Evolutionary conservation across 2,113 vertebrate species (phyloP).

Genomic region (Atherinomorus stipes): DNA sequence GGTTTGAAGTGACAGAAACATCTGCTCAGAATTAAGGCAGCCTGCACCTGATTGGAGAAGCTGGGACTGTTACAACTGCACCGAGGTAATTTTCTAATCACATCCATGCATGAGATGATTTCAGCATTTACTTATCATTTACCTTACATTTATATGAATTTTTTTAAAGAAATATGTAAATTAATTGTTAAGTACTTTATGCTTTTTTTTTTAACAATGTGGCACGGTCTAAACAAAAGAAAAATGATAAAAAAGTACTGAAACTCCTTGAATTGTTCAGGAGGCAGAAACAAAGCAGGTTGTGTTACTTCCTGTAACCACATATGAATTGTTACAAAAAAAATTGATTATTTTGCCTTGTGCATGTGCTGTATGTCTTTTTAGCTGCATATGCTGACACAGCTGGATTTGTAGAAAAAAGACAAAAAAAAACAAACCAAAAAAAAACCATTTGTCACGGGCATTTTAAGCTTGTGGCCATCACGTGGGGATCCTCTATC

Average conservation of each 20-base stretch:
- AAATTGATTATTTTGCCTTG: conserved; percentile 33
- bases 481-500: conserved; percentile 19
- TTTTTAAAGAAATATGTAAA: conserved; percentile 12
- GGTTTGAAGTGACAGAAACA: conserved; percentile 59
- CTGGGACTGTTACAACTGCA: conserved; percentile 24
- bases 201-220: conserved; percentile 22
- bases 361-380: conserved; percentile 26
- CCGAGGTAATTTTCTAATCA: conserved; percentile 53
- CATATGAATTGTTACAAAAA: conserved; percentile 14
- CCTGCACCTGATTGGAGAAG: conserved; percentile 59
- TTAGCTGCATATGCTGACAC: conserved; percentile 26
- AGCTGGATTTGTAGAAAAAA: conserved; percentile 29
- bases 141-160: conserved; percentile 11
- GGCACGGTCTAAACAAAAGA: not conserved
- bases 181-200: not conserved
- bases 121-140: conserved; percentile 33
- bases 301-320: conserved; percentile 17
- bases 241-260: not conserved
- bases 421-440: not conserved
- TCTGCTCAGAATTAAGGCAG: conserved; percentile 68
- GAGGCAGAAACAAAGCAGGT: not conserved
- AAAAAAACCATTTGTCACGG: conserved; percentile 1
- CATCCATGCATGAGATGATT: conserved; percentile 44
- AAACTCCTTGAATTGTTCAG: not conserved
- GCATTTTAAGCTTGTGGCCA: conserved; percentile 37